phyloP scores from a whole-genome alignment of 1,140 invertebrate genomes.

The Zaprionus ornatus region DNA sequence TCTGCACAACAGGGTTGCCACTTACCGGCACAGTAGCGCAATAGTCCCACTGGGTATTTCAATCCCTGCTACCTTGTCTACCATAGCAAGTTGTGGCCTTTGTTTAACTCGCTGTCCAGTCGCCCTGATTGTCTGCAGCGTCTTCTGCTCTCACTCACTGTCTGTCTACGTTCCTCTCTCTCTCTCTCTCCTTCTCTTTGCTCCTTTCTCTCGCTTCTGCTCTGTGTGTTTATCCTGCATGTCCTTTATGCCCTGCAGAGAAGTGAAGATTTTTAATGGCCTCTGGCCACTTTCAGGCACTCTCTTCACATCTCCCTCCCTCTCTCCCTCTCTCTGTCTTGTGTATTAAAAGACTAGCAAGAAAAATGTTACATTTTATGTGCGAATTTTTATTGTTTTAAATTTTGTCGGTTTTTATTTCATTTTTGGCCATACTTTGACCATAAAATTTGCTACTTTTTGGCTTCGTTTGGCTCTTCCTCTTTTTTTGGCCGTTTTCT shows the following conservation, averaged over 20 bases:
- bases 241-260: neutral
- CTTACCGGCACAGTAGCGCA: neutral
- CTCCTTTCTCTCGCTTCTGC: neutral
- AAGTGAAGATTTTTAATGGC: slow-evolving; percentile 62
- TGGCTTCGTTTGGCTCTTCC: slow-evolving; percentile 3
- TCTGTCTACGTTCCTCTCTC: neutral
- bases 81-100: neutral
- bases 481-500: neutral
- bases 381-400: slow-evolving; percentile 74
- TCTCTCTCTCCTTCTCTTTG: neutral
- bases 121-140: slow-evolving; percentile 1
- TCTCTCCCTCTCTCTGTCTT: slow-evolving; percentile 1
- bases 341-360: slow-evolving; percentile 52
- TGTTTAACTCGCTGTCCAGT: slow-evolving; percentile 15
- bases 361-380: slow-evolving; percentile 60
- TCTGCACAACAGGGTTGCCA: neutral
- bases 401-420: slow-evolving; percentile 47
- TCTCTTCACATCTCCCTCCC: neutral
- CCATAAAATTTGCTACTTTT: slow-evolving; percentile 8
- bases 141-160: slow-evolving; percentile 3
- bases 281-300: slow-evolving; percentile 46
- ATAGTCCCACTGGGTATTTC: neutral
- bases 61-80: slow-evolving; percentile 24
- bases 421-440: slow-evolving; percentile 1
- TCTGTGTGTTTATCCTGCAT: neutral